Base-by-base conservation (phyloP, 2,113 vertebrate species). In the Erinaceus europaeus region DNA sequence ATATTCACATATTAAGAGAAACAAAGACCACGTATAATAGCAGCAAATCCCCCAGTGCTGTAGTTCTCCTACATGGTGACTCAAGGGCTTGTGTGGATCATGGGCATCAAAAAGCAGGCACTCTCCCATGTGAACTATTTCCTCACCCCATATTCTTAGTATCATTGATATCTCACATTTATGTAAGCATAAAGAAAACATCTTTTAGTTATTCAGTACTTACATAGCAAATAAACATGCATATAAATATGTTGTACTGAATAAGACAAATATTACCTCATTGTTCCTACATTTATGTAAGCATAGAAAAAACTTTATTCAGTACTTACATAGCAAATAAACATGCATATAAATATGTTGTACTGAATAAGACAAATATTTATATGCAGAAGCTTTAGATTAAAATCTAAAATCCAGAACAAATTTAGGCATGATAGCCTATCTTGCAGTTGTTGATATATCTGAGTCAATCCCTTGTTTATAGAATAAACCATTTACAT, bases 401-500 rank as follows among this genome's bases (percentile, higher is more conserved):
- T 84, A 64, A 83, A 90, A 73, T 88, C 0, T 80, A 20, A 77
- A 64, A 69, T 74, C 34, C 11, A 50, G 5, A 80, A 73, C 21
- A 73, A 18, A 80, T 36, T 48, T 88, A 67, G 27, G 68, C 34
- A 62, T 57, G 11, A 36, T 8, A 78, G 13, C n/a, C 25, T 36
- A 71, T 29, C 5, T 76, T 62, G 27, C 3, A 53, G 27, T 61
- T 80, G 23, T 38, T 81, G 67, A 65, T 88, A 65, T 88, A 71
- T 79, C 34, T 62, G 52, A 90, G 29, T 48, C 65, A 38, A 64
- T 78, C 42, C 40, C 10, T 81, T 88, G 52, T 69, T 95, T 93
- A 72, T n/a, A 77, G 40, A 92, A 29, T 53, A 86, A 95, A 64
- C 36, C 40, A 92, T 90, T 94, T 94, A 86, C 6, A 94, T 32